phyloP scores from a whole-genome alignment of 2,797 vertebrate genomes.

The Lagorchestes hirsutus region DNA sequence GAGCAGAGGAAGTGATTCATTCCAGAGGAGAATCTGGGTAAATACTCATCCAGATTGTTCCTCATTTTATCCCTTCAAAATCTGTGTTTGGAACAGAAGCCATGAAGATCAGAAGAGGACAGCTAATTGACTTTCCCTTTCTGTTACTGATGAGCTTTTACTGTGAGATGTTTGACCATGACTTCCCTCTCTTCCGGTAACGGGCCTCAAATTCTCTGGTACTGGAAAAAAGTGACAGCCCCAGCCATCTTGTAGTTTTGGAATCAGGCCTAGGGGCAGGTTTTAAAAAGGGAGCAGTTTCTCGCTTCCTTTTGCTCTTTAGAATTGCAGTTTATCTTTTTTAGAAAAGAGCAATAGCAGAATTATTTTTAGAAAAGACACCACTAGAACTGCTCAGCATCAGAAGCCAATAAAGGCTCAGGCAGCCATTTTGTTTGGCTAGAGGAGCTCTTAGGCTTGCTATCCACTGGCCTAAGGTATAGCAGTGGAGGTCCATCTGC shows the following conservation, averaged over 20 bases:
- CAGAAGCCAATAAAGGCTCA: background rate
- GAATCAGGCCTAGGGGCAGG: constrained; percentile 2
- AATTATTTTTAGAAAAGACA: background rate
- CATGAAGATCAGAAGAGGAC: background rate
- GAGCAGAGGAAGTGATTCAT: background rate
- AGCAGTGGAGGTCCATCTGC: background rate
- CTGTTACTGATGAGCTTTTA: background rate
- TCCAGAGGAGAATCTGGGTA: constrained; percentile 3
- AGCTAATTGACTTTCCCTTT: background rate
- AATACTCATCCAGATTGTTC: background rate
- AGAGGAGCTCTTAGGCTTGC: background rate
- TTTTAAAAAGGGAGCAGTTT: background rate
- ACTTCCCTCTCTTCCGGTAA: background rate
- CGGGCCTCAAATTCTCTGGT: background rate
- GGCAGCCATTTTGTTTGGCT: background rate
- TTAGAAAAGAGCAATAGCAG: background rate
- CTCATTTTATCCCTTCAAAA: background rate
- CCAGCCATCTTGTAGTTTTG: background rate
- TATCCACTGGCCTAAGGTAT: background rate
- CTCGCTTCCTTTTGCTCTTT: background rate
- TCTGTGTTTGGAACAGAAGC: background rate
- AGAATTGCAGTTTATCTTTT: constrained; percentile 4
- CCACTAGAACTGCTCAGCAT: background rate
- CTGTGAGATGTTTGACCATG: background rate
- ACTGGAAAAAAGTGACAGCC: background rate